Evolutionary conservation across 2,797 vertebrate species (phyloP).

Genomic region (Neopelma chrysocephalum): DNA sequence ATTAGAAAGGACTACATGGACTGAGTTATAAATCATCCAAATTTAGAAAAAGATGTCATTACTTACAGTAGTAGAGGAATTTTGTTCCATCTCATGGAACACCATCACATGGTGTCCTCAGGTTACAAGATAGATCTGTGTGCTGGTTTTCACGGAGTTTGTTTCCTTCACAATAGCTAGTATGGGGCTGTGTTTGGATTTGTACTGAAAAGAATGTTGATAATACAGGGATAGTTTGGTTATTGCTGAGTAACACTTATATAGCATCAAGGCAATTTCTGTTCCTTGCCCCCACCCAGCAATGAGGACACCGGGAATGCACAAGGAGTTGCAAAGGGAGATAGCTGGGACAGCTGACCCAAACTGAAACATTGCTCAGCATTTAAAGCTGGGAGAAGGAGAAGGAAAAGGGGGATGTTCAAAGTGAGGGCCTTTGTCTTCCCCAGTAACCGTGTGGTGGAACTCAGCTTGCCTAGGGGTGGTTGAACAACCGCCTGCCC

Average conservation of each 20-base stretch:
- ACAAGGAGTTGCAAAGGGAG: neutral
- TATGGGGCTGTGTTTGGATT: neutral
- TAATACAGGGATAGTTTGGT: neutral
- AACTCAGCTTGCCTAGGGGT: neutral
- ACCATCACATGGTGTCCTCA: neutral
- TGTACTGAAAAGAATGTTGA: neutral
- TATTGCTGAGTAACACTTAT: neutral
- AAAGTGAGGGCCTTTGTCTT: neutral
- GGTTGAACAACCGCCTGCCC: neutral
- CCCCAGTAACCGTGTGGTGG: rapidly evolving
- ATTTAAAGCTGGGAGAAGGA: neutral
- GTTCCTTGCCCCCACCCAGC: rapidly evolving
- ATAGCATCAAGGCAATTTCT: neutral
- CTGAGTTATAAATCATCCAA: neutral
- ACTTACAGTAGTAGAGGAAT: neutral
- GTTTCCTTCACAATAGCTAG: neutral
- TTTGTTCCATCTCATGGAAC: neutral
- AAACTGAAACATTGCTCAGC: neutral
- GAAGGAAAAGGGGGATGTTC: rapidly evolving
- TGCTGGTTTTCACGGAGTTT: neutral
- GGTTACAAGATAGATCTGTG: neutral
- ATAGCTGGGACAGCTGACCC: neutral
- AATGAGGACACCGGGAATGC: neutral
- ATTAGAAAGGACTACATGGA: neutral
- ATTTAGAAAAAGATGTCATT: conserved; percentile 30